Evolutionary conservation across 2,888 invertebrate genomes (phyloP), one percentile per base, ranked within the genome.

Genomic region (Axea sp.): DNA sequence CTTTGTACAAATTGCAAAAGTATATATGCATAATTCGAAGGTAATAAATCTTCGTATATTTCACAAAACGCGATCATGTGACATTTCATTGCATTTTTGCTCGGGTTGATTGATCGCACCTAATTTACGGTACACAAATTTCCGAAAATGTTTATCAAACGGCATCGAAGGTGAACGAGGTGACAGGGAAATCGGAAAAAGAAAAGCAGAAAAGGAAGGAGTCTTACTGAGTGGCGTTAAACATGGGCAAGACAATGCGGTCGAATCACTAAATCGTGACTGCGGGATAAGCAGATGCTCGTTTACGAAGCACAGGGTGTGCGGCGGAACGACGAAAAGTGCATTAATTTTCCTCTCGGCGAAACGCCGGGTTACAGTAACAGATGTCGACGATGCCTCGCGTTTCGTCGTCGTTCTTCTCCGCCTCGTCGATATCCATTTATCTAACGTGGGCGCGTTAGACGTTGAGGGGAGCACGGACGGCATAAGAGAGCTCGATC

Each of bases 331-430:
- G 9, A 30, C 35, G 57, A 65, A 65, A 72, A 65, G 53, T 65
- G 65, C 72, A 72, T 72, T 65, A 72, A 72, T 72, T 72, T 72
- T 65, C 43, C 65, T 65, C 65, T 59, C 59, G 51, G 51, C 43
- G 19, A 71, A 71, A 47, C 26, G 55, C 19, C 55, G 64, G 35
- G 37, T 35, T 41, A 43, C 57, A 49, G 51, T 65, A 65, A 72
- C 72, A 72, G 72, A 72, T 69, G 69, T 69, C 45, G 60, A 43
- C 43, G 68, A 45, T 45, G 47, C 55, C 45, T 62, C 62, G 69
- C 69, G 62, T 62, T 39, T 59, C 68, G 51, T 57, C 39, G 37
- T 47, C 43, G 47, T 24, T 39, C 39, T 67, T 68, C 57, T 57
- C 41, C 68, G 39, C 59, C 67, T 67, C 67, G 57, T 57, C 57